Evolutionary conservation across 2,888 invertebrate genomes (phyloP), one percentile per base, ranked within the genome.

Genomic region (Caenorhabditis doughertyi): DNA sequence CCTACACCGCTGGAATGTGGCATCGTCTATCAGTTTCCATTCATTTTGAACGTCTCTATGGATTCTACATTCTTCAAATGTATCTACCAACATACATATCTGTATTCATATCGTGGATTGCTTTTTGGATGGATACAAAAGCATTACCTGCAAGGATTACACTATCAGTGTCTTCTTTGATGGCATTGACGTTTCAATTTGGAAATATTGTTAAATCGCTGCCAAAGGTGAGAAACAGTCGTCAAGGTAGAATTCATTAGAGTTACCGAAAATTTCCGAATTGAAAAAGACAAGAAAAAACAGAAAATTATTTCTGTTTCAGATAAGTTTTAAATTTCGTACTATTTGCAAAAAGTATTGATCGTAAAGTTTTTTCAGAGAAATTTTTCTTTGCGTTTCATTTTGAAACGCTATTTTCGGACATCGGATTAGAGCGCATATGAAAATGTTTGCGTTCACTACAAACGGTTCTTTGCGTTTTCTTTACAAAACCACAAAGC

Each of bases 121-220:
- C 91, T 7, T 91, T 91, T 65, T 91, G 91, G 90, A 89, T 91
- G 90, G 91, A 91, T 71, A 89, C 90, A 3, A 64, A 74, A 16
- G 91, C 91, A 3, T 72, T 91, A 7, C 91, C 91, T 0, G 91
- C 91, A 0, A 76, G 91, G 64, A 92, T 91, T 49, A 91, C 90
- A 0, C 79, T 91, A 7, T 91, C 90, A 13, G 90, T 90, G 16
- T 88, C 88, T 21, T 90, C 90, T 0, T 82, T 91, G 13, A 91
- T 92, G 91, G 90, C 91, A 1, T 81, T 91, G 4, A 91, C 91
- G 8, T 91, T 91, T 76, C 91, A 91, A 64, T 91, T 90, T 70
- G 91, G 91, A 11, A 91, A 89, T 65, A 91, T 91, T 71, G 90
- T 90, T 39, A 87, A 89, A 64, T 85, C 86, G 44, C 80, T 90